Evolutionary conservation across 2,113 vertebrate genomes (phyloP).

Genomic region (Ondatra zibethicus): DNA sequence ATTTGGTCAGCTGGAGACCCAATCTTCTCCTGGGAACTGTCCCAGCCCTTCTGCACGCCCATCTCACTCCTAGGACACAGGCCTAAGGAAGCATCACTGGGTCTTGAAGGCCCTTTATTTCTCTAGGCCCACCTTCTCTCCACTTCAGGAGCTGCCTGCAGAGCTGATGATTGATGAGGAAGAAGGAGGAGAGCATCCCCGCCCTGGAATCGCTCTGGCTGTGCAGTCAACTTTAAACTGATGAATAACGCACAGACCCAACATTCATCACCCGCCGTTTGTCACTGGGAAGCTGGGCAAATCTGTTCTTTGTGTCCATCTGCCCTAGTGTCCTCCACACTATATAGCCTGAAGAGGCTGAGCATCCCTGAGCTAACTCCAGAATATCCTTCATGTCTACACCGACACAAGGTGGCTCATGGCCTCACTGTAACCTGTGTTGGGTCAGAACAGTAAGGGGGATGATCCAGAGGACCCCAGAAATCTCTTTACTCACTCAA

Average conservation of each 20-base stretch:
- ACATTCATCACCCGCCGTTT: conserved; percentile 66
- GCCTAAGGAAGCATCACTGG: background rate
- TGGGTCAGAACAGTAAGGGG: background rate
- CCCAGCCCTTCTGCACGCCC: background rate
- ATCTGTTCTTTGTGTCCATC: background rate
- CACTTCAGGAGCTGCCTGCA: conserved; percentile 52
- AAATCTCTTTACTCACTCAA: background rate
- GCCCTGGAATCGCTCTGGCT: conserved; percentile 52
- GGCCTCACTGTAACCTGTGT: background rate
- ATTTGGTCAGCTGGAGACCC: background rate
- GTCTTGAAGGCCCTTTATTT: conserved; percentile 13
- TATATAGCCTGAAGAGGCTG: background rate
- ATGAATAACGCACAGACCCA: conserved; percentile 39
- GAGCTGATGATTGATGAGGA: conserved; percentile 52
- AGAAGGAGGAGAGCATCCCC: background rate
- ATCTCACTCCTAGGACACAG: background rate
- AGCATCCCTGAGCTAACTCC: background rate
- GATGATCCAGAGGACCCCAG: background rate
- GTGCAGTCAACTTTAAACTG: conserved; percentile 51
- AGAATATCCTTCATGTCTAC: background rate
- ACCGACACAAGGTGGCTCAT: too few species aligned
- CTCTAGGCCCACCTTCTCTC: background rate
- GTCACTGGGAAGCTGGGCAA: conserved; percentile 20
- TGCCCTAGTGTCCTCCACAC: background rate
- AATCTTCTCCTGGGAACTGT: background rate